A percentile compares a stretch with the other conserved stretches of the same genome.
Conservation (phyloP, 2,797 vertebrate genomes). For the Phoxinus dragarum region DNA sequence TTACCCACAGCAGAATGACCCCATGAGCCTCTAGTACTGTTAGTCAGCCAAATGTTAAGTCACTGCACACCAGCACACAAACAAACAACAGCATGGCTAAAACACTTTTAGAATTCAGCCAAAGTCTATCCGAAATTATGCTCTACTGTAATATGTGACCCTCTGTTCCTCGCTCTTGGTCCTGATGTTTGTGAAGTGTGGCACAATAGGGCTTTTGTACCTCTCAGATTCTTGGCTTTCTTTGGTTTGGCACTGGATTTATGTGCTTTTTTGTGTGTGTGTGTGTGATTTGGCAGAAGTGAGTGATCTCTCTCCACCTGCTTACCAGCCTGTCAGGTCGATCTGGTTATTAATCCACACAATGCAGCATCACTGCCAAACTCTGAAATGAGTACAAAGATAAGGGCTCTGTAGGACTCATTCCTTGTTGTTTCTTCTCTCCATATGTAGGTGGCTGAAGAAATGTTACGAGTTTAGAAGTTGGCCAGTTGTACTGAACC, state of each 20-base stretch:
- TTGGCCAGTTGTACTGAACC: neutral
- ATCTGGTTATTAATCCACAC: slow-evolving; percentile 32
- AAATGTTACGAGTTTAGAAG: neutral
- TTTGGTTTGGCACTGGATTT: slow-evolving; percentile 61
- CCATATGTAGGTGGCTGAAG: neutral
- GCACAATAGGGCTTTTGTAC: slow-evolving; percentile 69
- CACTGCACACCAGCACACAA: slow-evolving; percentile 29
- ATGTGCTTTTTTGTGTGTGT: neutral
- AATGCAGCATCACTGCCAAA: slow-evolving; percentile 37
- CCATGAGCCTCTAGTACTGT: slow-evolving; percentile 38
- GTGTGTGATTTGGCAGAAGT: neutral
- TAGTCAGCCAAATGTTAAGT: slow-evolving; percentile 51
- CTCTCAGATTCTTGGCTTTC: slow-evolving; percentile 53
- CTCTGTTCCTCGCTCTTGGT: neutral
- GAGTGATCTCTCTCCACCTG: slow-evolving; percentile 43
- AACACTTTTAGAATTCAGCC: neutral
- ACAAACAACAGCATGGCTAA: slow-evolving; percentile 35
- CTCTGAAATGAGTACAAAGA: slow-evolving; percentile 47
- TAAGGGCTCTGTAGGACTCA: neutral
- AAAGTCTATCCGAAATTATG: neutral
- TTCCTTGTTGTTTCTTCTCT: neutral
- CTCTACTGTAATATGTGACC: slow-evolving; percentile 17
- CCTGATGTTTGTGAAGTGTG: slow-evolving; percentile 15
- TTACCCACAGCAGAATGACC: slow-evolving; percentile 33
- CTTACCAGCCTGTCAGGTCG: slow-evolving; percentile 43